phyloP scores from a whole-genome alignment of 2,888 invertebrate genomes.

The Xylota sylvarum region DNA sequence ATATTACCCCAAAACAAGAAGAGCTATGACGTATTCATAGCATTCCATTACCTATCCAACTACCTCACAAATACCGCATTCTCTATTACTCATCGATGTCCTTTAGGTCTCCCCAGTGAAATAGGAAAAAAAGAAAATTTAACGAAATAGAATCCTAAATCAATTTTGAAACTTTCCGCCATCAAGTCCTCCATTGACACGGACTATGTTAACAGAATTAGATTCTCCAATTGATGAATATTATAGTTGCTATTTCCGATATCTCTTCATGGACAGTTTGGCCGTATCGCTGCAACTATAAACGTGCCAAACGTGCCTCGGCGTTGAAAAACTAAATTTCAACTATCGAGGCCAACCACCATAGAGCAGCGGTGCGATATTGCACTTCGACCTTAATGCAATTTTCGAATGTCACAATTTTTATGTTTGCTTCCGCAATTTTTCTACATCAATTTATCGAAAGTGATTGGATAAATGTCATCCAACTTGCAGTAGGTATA shows the following conservation, averaged over 20 bases:
- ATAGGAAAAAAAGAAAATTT: background rate
- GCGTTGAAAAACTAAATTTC: slow-evolving; percentile 6
- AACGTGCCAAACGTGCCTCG: slow-evolving; percentile 34
- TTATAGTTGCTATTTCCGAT: slow-evolving; percentile 30
- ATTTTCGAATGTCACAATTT: slow-evolving; percentile 38
- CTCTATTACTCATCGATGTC: background rate
- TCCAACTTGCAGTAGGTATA: no score
- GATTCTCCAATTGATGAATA: slow-evolving; percentile 49
- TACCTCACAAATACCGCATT: background rate
- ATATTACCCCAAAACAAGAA: background rate
- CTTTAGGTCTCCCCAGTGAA: background rate
- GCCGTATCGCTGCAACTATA: background rate
- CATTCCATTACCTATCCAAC: background rate
- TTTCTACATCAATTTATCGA: slow-evolving; percentile 55
- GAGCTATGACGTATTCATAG: background rate
- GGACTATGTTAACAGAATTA: slow-evolving; percentile 56
- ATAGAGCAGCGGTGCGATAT: background rate
- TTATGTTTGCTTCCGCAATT: slow-evolving; percentile 49
- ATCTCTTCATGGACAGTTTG: slow-evolving; percentile 23
- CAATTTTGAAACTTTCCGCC: slow-evolving; percentile 29
- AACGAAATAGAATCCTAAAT: background rate
- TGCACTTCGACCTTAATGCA: slow-evolving; percentile 47
- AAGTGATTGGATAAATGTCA: slow-evolving; percentile 53
- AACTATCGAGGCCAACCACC: slow-evolving; percentile 33
- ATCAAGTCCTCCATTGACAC: slow-evolving; percentile 12